Percentiles rank a stretch among this genome's conserved stretches.
Evolutionary conservation across 64 coral and sea anemone genomes (phyloP).

Genomic region (Porites australiensis): DNA sequence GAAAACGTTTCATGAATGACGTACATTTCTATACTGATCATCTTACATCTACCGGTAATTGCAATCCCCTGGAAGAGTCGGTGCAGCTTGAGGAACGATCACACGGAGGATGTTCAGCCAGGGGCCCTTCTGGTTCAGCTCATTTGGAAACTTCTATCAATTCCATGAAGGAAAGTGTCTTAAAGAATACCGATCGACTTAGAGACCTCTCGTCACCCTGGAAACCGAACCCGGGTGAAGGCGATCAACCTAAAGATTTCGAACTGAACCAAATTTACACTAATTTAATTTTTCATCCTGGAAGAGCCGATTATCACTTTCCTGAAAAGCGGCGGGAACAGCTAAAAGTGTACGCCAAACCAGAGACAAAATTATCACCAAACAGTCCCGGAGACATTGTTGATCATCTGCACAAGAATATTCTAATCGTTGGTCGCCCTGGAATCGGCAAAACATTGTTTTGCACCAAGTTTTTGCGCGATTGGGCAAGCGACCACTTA

Average conservation of each 20-base stretch:
- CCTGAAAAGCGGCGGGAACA: background rate
- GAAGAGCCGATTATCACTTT: constrained; percentile 36
- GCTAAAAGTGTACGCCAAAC: constrained; percentile 50
- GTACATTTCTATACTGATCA: background rate
- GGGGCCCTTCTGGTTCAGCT: no score
- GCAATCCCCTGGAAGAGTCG: no score
- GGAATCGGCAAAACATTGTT: no score
- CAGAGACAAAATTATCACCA: background rate
- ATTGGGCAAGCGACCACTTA: constrained; percentile 21
- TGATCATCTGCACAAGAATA: constrained; percentile 2
- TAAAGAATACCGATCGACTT: background rate
- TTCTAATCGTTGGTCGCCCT: no score
- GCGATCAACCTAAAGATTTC: background rate
- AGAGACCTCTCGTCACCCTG: background rate
- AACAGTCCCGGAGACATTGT: background rate
- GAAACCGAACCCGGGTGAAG: background rate
- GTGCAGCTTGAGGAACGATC: no score
- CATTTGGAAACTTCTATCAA: background rate
- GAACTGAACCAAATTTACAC: constrained; percentile 38
- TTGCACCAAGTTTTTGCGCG: constrained; percentile 39
- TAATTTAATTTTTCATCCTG: constrained; percentile 41
- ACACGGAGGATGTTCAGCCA: background rate
- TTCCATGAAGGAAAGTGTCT: background rate
- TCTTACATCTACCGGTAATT: background rate
- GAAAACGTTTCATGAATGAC: no score